Conservation (phyloP, 2,797 vertebrate genomes). For the Limnodromus scolopaceus region DNA sequence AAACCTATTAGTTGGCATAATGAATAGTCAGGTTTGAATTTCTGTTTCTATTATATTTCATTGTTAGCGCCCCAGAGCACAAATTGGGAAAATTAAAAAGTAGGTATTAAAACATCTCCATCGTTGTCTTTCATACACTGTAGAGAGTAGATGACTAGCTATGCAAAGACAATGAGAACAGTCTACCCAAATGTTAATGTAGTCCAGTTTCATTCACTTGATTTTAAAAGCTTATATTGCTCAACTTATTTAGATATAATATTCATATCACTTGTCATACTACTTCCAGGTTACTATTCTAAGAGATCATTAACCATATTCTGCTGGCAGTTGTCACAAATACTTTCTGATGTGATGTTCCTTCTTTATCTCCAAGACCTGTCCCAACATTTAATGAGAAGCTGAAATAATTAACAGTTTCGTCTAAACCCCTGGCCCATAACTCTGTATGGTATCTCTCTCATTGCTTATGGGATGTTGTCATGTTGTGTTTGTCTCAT, state of each 20-base stretch:
- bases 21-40: neutral
- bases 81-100: neutral
- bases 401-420: neutral
- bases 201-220: neutral
- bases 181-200: neutral
- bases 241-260: neutral
- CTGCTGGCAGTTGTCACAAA: neutral
- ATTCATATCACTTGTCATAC: neutral
- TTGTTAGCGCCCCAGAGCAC: neutral
- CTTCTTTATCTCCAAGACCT: neutral
- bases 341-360: neutral
- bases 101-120: neutral
- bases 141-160: neutral
- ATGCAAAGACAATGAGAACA: neutral
- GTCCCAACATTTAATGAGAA: neutral
- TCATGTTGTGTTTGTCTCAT: constrained; percentile 5
- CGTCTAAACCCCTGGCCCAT: neutral
- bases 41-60: neutral
- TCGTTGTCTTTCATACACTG: neutral
- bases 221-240: neutral
- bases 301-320: neutral
- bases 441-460: neutral
- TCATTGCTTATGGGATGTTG: neutral
- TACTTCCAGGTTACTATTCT: neutral
- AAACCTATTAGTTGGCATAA: neutral